phyloP scores from a whole-genome alignment of 1,140 invertebrate genomes.

The Hermetia illucens region DNA sequence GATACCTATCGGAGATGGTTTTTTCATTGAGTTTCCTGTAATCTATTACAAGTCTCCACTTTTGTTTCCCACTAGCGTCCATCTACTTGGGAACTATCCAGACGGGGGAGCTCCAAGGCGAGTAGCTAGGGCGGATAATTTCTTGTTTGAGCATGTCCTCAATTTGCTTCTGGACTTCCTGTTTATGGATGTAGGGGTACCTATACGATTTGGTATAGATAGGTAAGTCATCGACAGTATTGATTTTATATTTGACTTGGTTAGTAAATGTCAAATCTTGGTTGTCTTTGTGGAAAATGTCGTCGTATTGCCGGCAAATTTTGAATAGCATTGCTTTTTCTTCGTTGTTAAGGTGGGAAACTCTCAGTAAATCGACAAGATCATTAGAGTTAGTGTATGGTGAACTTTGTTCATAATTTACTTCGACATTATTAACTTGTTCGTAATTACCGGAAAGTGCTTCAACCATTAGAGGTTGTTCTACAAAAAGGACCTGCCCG shows the following conservation, averaged over 20 bases:
- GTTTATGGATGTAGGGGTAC: conserved; percentile 15
- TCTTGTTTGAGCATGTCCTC: background rate
- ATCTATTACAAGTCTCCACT: conserved; percentile 19
- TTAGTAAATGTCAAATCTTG: conserved; percentile 10
- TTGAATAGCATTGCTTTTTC: conserved; percentile 2
- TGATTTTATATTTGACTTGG: conserved; percentile 16
- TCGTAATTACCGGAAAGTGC: too few relatives aligned
- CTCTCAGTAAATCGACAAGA: too few relatives aligned
- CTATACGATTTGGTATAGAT: conserved; percentile 13
- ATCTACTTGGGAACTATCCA: conserved; percentile 10
- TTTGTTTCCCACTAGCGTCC: conserved; percentile 10
- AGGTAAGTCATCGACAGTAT: conserved; percentile 7
- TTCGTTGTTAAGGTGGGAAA: background rate
- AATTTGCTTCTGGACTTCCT: conserved; percentile 12
- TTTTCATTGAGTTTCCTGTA: conserved; percentile 16
- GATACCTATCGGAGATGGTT: background rate
- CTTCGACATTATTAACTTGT: too few relatives aligned
- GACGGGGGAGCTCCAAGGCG: conserved; percentile 7
- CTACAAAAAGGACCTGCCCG: too few relatives aligned
- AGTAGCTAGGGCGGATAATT: conserved; percentile 4
- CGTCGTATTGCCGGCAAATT: conserved; percentile 2
- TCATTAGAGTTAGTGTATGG: too few relatives aligned
- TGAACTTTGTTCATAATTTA: too few relatives aligned
- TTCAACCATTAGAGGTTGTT: too few relatives aligned
- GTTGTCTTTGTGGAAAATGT: conserved; percentile 15